Conservation (phyloP, 1,140 invertebrate species). For the Zaprionus africanus region DNA sequence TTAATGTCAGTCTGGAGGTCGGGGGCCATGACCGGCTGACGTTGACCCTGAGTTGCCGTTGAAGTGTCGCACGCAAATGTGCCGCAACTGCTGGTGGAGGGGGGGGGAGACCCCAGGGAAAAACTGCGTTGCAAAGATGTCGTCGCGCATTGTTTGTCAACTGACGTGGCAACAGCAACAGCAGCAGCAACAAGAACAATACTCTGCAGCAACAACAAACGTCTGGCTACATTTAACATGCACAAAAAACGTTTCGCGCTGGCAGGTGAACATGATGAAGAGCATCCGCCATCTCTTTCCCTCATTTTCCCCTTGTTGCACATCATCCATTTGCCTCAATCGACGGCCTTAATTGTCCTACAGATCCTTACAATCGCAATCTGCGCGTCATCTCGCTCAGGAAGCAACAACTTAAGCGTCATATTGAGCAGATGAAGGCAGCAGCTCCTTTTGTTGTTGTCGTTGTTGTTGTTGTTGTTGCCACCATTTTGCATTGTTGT, state of each 20-base stretch:
- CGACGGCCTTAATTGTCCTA: constrained; percentile 39
- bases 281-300: background rate
- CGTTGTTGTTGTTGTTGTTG: constrained; percentile 38
- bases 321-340: background rate
- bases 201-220: constrained; percentile 1
- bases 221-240: constrained; percentile 31
- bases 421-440: constrained; percentile 52
- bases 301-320: background rate
- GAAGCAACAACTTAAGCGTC: constrained; percentile 48
- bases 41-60: constrained; percentile 44
- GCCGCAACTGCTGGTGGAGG: too few relatives aligned
- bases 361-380: constrained; percentile 40
- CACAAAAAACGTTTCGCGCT: constrained; percentile 33
- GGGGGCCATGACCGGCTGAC: constrained; percentile 30
- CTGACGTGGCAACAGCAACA: constrained; percentile 17
- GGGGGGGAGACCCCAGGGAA: background rate
- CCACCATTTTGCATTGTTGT: constrained; percentile 6
- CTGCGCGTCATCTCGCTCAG: constrained; percentile 7
- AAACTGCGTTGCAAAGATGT: constrained; percentile 26
- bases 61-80: constrained; percentile 11
- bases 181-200: background rate
- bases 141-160: constrained; percentile 18
- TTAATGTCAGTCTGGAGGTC: constrained; percentile 42
- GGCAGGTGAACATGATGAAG: constrained; percentile 13
- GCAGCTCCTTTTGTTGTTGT: constrained; percentile 24